phyloP scores from a whole-genome alignment of 2,888 invertebrate genomes.

The Drosophila greeni region DNA sequence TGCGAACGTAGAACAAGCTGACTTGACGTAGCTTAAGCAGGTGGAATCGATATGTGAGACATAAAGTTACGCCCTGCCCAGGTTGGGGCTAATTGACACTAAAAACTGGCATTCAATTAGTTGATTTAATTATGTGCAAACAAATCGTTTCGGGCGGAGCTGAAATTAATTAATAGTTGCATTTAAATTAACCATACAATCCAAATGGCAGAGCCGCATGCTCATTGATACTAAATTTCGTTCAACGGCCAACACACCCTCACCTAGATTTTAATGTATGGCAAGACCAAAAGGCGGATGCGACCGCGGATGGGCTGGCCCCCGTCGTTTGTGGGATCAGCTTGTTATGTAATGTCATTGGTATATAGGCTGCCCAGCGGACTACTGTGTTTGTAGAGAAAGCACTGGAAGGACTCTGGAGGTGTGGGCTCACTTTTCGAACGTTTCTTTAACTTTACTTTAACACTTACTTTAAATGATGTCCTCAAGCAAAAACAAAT shows the following conservation, averaged over 20 bases:
- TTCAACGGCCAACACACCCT: conserved; percentile 58
- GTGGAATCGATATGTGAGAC: conserved; percentile 26
- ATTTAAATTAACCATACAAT: conserved; percentile 48
- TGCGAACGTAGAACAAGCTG: conserved; percentile 9
- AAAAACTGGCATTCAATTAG: conserved; percentile 51
- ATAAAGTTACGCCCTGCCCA: conserved; percentile 21
- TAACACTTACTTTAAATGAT: not conserved
- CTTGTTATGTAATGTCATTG: conserved; percentile 29
- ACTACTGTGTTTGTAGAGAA: conserved; percentile 4
- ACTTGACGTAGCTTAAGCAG: conserved; percentile 42
- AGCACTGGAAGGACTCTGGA: not conserved
- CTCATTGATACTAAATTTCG: conserved; percentile 53
- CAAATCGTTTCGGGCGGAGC: conserved; percentile 56
- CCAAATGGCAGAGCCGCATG: conserved; percentile 33
- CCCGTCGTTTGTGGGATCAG: conserved; percentile 35
- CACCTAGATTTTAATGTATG: conserved; percentile 46
- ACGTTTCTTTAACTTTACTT: too few species aligned
- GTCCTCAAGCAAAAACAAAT: not conserved
- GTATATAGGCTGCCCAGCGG: conserved; percentile 41
- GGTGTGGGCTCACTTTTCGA: not conserved
- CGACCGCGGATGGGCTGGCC: conserved; percentile 40
- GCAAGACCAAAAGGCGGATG: conserved; percentile 37
- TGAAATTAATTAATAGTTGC: conserved; percentile 65
- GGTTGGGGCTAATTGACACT: conserved; percentile 45
- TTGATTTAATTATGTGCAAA: conserved; percentile 65